Evolutionary conservation across 1,140 invertebrate species (phyloP), one percentile per base, ranked within the genome.

Genomic region (Drosophila burlai): DNA sequence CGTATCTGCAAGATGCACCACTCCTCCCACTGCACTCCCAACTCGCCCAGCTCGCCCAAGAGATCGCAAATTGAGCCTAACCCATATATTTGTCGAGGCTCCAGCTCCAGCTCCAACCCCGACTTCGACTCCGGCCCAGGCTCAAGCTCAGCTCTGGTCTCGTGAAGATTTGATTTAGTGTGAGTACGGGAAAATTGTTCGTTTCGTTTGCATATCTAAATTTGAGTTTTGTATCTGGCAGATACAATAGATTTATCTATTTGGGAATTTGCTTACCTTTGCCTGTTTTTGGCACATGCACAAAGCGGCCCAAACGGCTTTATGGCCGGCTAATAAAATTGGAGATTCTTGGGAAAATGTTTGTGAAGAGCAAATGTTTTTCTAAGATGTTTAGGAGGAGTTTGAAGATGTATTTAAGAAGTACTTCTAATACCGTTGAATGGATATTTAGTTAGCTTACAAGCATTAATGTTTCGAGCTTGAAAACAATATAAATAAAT

Each of bases 111-210:
- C 46, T 47, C 4, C 46, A 26, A 6, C 46, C 26, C 4, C 13
- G 2, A 15, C 31, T 36, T 3, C 13, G 18, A 2, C 18, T 21
- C 4, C 0, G 52, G 34, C 34, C 9, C 34, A 21, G 34, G 34
- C 34, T 55, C 34, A 38, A n/a, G 34, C 52, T 38, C 34, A 16
- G 21, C 15, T 38, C 34, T 18, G 36, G 52, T 55, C 84, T 89
- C 69, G 83, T 89, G 82, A 83, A 91, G 83, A 92, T 89, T 91
- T 91, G 90, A 91, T 91, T 92, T 90, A 83, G 74, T 79, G 73
- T 84, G 67, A 84, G 66, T 43, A 43, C 67, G 76, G 43, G 45
- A 76, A 78, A 85, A 85, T 71, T 63, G 78, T 59, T 62, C 40
- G 67, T 67, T 67, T 67, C 59, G 76, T 81, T 84, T 89, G 84